Evolutionary conservation across 2,888 invertebrate genomes (phyloP), one percentile per base, ranked within the genome.

Genomic region (Isotomurus palustris): DNA sequence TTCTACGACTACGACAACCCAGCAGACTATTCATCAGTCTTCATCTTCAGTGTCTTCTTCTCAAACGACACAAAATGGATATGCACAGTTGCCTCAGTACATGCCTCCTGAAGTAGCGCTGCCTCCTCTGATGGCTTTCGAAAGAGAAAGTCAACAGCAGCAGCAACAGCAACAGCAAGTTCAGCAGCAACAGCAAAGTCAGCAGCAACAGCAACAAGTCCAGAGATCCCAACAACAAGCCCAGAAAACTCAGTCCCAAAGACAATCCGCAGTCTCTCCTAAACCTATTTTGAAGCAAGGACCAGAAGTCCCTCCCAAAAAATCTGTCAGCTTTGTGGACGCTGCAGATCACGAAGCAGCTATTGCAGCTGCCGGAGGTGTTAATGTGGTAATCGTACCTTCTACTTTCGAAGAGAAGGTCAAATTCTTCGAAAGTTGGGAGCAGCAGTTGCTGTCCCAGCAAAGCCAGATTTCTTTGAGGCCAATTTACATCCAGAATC

Each of bases 121-220:
- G 4, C 28, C 6, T 5, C 40, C 12, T 22, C 53, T 28, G 28
- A 32, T 5, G n/a, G n/a, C n/a, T n/a, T 10, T 6, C 41, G n/a
- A 27, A 12, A 25, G 28, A 29, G 10, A 35, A 6, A 19, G n/a
- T 21, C 21, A 2, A 22, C 14, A 14, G 8, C 50, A 32, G n/a
- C 50, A 49, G 21, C 21, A 6, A n/a, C 32, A 21, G 56, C 68
- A 73, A 49, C 69, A 72, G 56, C 53, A 71, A 36, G 63, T 71
- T 49, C 68, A 73, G 50, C 64, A 71, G 47, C 64, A 71, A 35
- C 60, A 69, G 45, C 45, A 73, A 49, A 64, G 71, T 47, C 64
- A 71, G 32, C 60, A 69, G 45, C 45, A 73, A 71, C 5, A 40
- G 29, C 41, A 47, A 47, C 38, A 28, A 32, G 19, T 49, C 6